Evolutionary conservation across 2,888 invertebrate genomes (phyloP).

Genomic region (Nemotelus nigrinus): DNA sequence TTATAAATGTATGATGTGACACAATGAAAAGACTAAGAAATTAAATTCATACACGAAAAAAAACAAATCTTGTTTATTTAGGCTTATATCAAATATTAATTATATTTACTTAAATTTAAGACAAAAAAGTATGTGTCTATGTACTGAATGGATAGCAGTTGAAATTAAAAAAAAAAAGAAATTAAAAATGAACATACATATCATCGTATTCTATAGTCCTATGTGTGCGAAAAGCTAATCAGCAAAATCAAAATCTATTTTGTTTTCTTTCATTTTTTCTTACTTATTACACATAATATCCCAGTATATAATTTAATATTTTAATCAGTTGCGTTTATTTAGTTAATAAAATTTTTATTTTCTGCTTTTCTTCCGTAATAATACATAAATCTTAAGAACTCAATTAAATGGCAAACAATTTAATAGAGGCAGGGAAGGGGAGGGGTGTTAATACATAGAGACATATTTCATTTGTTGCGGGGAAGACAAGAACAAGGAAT

Average conservation of each 20-base stretch:
- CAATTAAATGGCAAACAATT: constrained; percentile 43
- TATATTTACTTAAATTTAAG: constrained; percentile 31
- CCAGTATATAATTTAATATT: constrained; percentile 16
- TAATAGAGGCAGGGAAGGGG: neutral
- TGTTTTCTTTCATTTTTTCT: neutral
- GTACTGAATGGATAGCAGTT: neutral
- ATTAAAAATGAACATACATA: constrained; percentile 23
- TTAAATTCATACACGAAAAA: neutral
- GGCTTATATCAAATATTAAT: constrained; percentile 29
- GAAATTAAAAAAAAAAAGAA: constrained; percentile 3
- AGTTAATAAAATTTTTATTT: neutral
- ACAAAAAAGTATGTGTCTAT: constrained; percentile 27
- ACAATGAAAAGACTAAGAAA: constrained; percentile 30
- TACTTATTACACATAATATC: constrained; percentile 35
- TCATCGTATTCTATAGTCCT: neutral
- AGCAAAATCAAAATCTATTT: neutral
- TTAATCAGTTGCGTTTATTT: neutral
- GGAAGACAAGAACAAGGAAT: constrained; percentile 37
- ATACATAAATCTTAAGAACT: constrained; percentile 33
- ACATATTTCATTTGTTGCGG: neutral
- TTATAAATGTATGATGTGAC: constrained; percentile 24
- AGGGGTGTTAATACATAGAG: neutral
- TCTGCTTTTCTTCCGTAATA: neutral
- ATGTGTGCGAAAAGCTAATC: constrained; percentile 11
- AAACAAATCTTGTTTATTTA: neutral